A percentile compares a stretch with the other conserved stretches of the same genome.
Evolutionary conservation across 2,113 vertebrate species (phyloP).

Genomic region (Aphelocoma coerulescens): DNA sequence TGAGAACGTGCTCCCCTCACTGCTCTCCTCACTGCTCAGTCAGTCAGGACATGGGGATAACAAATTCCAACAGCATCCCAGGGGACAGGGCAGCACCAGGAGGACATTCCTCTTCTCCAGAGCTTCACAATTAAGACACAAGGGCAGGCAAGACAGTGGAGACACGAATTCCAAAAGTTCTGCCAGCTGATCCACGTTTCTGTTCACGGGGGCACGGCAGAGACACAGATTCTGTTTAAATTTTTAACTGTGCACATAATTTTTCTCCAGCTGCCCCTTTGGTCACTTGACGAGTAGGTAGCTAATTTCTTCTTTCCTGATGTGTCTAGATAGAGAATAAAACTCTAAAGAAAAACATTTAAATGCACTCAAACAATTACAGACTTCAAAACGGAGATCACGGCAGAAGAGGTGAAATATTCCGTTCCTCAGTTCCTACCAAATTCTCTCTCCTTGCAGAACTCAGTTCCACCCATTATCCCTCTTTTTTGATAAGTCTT

Average conservation of each 20-base stretch:
- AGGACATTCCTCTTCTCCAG: not conserved
- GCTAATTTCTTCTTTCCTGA: not conserved
- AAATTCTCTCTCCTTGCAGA: not conserved
- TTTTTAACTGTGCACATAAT: not conserved
- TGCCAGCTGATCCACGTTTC: not conserved
- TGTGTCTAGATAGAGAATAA: not conserved
- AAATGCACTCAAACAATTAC: not conserved
- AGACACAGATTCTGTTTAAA: not conserved
- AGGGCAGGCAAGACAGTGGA: not conserved
- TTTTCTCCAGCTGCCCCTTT: not conserved
- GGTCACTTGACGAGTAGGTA: not conserved
- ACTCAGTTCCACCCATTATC: not conserved
- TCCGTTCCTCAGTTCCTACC: not conserved
- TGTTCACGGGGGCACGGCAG: fast-evolving
- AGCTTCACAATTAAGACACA: not conserved
- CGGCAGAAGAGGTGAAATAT: not conserved
- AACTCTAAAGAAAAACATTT: not conserved
- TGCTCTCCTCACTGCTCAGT: not conserved
- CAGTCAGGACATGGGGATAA: not conserved
- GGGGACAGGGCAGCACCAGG: not conserved
- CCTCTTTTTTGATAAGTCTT: not conserved
- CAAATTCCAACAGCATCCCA: not conserved
- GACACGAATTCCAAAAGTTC: not conserved
- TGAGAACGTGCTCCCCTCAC: fast-evolving
- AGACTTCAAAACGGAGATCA: not conserved